phyloP scores from a whole-genome alignment of 2,797 vertebrate genomes.

The Notamacropus eugenii region DNA sequence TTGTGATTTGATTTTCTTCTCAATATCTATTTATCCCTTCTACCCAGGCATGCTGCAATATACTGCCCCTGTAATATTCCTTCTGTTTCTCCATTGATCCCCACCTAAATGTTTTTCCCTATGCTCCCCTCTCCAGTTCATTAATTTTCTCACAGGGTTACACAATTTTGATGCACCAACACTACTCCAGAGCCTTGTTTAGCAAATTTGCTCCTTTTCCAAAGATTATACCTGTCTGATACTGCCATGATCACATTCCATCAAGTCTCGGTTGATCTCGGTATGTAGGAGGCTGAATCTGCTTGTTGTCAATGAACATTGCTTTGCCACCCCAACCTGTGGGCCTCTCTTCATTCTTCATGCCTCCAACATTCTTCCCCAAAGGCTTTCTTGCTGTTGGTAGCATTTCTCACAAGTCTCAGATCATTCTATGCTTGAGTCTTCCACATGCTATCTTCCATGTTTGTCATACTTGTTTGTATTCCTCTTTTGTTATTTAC shows the following conservation, averaged over 20 bases:
- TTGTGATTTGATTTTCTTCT: background rate
- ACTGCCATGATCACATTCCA: background rate
- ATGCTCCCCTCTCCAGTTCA: background rate
- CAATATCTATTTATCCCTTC: background rate
- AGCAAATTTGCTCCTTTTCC: background rate
- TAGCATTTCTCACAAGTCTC: background rate
- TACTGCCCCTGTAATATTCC: background rate
- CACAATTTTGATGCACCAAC: background rate
- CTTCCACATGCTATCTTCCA: background rate
- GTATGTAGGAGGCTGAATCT: background rate
- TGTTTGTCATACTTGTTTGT: background rate
- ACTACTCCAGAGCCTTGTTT: background rate
- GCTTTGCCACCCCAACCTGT: background rate
- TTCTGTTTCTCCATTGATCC: background rate
- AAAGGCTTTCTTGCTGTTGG: background rate
- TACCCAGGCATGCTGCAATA: background rate
- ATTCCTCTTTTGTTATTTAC: background rate
- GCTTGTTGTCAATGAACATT: background rate
- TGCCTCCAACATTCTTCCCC: background rate
- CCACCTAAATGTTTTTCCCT: background rate
- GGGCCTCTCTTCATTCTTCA: background rate
- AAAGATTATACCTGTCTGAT: background rate
- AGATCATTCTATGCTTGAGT: background rate
- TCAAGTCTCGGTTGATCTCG: background rate
- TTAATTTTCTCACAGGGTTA: background rate